A percentile compares a stretch with the other conserved stretches of the same genome.
These are phyloP conservation scores for Prietella phreatophila DNA, from an alignment of 2,113 vertebrate species.

Conservation along the genomic window DNA sequence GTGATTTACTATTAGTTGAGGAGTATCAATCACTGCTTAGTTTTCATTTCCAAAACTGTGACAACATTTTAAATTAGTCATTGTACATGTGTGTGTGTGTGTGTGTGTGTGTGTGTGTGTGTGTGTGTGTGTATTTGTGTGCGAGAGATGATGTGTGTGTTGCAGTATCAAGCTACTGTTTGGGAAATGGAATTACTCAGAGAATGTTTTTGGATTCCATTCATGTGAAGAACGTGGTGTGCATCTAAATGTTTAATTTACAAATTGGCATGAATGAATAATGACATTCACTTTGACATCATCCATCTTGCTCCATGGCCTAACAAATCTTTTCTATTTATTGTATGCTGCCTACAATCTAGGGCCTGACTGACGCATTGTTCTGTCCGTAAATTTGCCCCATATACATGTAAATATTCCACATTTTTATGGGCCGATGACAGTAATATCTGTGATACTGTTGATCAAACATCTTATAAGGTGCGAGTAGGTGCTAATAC, in stretches of 20 bases:
- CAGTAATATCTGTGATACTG: neutral
- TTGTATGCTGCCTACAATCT: neutral
- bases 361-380: neutral
- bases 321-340: conserved; percentile 27
- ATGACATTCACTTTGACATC: conserved; percentile 34
- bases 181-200: conserved; percentile 14
- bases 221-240: conserved; percentile 28
- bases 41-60: conserved; percentile 45
- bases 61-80: conserved; percentile 23
- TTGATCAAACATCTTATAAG: neutral
- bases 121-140: neutral
- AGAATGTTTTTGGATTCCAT: neutral
- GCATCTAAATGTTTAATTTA: conserved; percentile 41
- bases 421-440: neutral
- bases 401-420: neutral
- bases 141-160: neutral
- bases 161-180: conserved; percentile 17
- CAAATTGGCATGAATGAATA: conserved; percentile 41
- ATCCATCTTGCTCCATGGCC: neutral
- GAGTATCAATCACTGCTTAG: conserved; percentile 32
- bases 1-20: conserved; percentile 39
- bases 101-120: neutral
- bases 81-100: conserved; percentile 1
- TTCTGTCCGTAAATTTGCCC: neutral
- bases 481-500: neutral